Evolutionary conservation across 2,888 invertebrate species (phyloP).

Genomic region (Brachylomia viminalis): DNA sequence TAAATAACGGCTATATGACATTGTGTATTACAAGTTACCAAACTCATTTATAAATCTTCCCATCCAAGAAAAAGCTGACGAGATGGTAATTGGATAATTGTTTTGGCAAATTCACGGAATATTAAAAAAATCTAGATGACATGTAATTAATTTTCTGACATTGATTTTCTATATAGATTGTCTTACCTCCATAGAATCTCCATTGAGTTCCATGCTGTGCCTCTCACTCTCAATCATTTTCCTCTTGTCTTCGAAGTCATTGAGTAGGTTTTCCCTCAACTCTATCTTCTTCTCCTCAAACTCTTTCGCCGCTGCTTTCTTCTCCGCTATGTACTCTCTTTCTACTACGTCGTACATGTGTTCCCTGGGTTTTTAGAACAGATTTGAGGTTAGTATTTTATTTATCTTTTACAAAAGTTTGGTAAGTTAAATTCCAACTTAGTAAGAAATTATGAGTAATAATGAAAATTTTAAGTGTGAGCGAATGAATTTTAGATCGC

Average conservation of each 20-base stretch:
- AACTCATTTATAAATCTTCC: not conserved
- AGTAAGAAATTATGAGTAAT: too few relatives aligned
- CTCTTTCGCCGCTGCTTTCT: constrained; percentile 96
- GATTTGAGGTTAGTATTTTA: not conserved
- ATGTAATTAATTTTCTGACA: not conserved
- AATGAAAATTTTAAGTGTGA: too few relatives aligned
- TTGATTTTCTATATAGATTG: not conserved
- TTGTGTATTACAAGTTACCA: not conserved
- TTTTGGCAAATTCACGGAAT: too few relatives aligned
- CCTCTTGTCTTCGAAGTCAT: constrained; percentile 98
- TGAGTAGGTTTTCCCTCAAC: constrained; percentile 96
- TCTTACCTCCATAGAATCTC: constrained; percentile 94
- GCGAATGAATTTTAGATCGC: too few relatives aligned
- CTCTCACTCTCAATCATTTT: constrained; percentile 97
- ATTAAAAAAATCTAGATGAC: not conserved
- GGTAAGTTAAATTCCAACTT: too few relatives aligned
- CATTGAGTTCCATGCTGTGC: constrained; percentile 96
- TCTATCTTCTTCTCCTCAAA: constrained; percentile 99
- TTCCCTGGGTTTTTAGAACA: constrained; percentile 87
- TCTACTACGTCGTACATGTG: constrained; percentile 97
- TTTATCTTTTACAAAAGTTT: not conserved
- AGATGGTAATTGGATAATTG: not conserved
- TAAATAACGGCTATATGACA: not conserved
- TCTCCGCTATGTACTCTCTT: constrained; percentile 96
- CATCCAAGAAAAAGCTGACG: not conserved